Evolutionary conservation across 2,888 invertebrate species (phyloP).

Genomic region (Drosophila mercatorum): DNA sequence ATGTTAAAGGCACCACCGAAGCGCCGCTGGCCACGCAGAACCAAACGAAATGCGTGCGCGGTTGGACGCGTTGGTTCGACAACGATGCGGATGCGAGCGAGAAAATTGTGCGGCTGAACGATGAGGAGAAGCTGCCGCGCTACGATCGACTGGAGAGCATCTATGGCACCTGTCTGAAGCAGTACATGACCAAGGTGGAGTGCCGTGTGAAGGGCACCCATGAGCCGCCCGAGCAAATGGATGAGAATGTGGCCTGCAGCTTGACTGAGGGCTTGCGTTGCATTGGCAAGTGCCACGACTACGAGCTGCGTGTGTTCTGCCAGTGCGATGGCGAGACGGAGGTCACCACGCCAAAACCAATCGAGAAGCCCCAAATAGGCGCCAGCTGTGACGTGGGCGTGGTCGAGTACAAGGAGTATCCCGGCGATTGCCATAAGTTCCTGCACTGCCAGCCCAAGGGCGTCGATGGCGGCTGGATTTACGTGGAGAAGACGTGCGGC

Average conservation of each 20-base stretch:
- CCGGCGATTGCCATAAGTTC: conserved; percentile 89
- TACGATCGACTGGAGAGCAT: conserved; percentile 81
- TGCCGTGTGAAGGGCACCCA: conserved; percentile 89
- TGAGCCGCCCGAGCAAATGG: conserved; percentile 88
- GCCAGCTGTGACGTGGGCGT: conserved; percentile 83
- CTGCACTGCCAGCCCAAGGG: conserved; percentile 87
- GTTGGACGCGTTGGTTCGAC: conserved; percentile 94
- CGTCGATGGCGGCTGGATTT: conserved; percentile 82
- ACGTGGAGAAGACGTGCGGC: conserved; percentile 89
- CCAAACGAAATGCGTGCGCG: conserved; percentile 87
- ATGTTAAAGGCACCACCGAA: conserved; percentile 64
- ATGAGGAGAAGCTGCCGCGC: conserved; percentile 82
- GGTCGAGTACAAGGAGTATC: conserved; percentile 87
- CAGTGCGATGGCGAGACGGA: conserved; percentile 85
- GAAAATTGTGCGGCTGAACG: conserved; percentile 76
- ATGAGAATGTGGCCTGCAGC: conserved; percentile 91
- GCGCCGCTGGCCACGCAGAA: conserved; percentile 69
- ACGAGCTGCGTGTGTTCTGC: conserved; percentile 92
- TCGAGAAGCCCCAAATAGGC: conserved; percentile 74
- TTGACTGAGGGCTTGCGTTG: conserved; percentile 90
- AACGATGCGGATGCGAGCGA: conserved; percentile 78
- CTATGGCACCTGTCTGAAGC: conserved; percentile 87
- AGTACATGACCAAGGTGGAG: conserved; percentile 89
- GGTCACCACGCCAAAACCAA: conserved; percentile 50
- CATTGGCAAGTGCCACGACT: conserved; percentile 89